Percentiles rank a stretch among this genome's conserved stretches.
Conservation (phyloP, 2,888 invertebrate genomes). For the Glaucopsyche alexis region DNA sequence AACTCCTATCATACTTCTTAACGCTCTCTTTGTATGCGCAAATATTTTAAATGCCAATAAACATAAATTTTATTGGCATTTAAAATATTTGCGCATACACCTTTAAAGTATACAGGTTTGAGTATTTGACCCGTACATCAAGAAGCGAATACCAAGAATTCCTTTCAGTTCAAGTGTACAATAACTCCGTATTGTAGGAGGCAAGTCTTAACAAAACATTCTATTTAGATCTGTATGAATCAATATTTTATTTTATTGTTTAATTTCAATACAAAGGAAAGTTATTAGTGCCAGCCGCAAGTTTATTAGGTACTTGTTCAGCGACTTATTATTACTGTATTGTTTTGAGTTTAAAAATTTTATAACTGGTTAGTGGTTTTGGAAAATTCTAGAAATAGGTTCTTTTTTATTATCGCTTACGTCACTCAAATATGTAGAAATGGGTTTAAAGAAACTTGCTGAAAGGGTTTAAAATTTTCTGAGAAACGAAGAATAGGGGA, state of each 20-base stretch:
- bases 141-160: background rate
- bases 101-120: background rate
- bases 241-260: slow-evolving; percentile 10
- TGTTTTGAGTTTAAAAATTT: background rate
- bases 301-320: no score
- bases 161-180: background rate
- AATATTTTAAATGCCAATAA: no score
- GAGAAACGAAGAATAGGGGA: background rate
- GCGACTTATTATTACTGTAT: background rate
- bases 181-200: background rate
- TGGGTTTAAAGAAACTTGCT: background rate
- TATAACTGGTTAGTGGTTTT: background rate
- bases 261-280: background rate
- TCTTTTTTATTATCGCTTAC: background rate
- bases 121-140: background rate
- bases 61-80: no score
- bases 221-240: background rate
- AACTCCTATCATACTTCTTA: no score
- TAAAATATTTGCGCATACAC: background rate
- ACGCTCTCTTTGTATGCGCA: no score
- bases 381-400: background rate
- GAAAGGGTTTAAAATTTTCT: background rate
- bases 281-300: background rate
- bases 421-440: background rate
- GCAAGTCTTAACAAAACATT: background rate